A percentile compares a stretch with the other conserved stretches of the same genome.
Evolutionary conservation across 1,140 invertebrate species (phyloP).

Genomic region (Drosophila bocqueti): DNA sequence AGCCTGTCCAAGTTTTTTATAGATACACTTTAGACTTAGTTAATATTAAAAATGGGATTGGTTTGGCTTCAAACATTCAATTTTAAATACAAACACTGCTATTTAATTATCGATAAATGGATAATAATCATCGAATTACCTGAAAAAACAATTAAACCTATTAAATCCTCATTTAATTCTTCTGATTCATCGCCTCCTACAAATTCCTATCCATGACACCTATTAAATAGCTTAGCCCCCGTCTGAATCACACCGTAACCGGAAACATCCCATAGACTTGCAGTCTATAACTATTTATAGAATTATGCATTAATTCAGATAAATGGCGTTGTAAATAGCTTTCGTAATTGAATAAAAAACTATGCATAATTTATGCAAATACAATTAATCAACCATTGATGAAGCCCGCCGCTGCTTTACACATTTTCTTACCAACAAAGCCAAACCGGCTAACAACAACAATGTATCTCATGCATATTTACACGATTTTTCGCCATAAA

Average conservation of each 20-base stretch:
- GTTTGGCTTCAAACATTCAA: not conserved
- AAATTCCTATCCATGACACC: constrained; percentile 9
- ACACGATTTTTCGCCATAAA: constrained; percentile 76
- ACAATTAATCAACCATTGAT: constrained; percentile 72
- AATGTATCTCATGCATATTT: constrained; percentile 61
- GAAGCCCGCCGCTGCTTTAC: constrained; percentile 8
- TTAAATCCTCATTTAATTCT: not conserved
- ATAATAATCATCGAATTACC: not conserved
- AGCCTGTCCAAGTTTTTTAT: constrained; percentile 9
- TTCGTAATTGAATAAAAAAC: constrained; percentile 58
- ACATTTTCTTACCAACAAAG: constrained; percentile 11
- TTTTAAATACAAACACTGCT: not conserved
- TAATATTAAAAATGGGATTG: constrained; percentile 8
- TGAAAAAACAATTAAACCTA: not conserved
- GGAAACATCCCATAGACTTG: constrained; percentile 26
- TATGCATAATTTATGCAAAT: constrained; percentile 75
- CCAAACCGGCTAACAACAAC: constrained; percentile 12
- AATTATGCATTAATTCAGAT: constrained; percentile 42
- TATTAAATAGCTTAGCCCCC: constrained; percentile 21
- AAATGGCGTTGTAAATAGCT: constrained; percentile 44
- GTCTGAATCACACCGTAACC: constrained; percentile 37
- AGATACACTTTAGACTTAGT: not conserved
- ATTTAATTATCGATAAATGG: not conserved
- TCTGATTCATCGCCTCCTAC: constrained; percentile 11
- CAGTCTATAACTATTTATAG: constrained; percentile 57